These are phyloP conservation scores for Platalea minor DNA, from an alignment of 2,797 vertebrate species.

Conservation along the genomic window DNA sequence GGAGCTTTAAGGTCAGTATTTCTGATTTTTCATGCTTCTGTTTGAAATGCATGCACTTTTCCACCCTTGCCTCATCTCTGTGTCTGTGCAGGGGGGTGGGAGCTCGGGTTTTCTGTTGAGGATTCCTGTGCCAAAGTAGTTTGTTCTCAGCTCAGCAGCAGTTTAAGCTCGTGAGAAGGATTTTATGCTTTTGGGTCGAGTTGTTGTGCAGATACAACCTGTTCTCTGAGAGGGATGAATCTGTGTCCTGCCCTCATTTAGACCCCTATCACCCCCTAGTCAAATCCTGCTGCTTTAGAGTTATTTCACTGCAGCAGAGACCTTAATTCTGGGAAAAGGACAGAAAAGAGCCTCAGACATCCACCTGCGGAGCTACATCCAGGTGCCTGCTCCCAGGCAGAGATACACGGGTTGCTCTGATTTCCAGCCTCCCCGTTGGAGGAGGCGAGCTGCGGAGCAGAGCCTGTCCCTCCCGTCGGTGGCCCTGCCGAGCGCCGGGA, in stretches of 20 bases:
- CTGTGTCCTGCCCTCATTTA: neutral
- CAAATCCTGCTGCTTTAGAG: neutral
- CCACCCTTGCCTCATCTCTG: neutral
- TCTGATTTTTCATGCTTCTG: slow-evolving; percentile 54
- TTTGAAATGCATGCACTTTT: slow-evolving; percentile 71
- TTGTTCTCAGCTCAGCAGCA: neutral
- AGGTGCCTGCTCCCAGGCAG: neutral
- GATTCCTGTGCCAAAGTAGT: neutral
- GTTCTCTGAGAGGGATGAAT: neutral
- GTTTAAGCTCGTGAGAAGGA: accelerated
- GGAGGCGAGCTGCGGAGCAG: neutral
- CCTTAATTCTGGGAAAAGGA: neutral
- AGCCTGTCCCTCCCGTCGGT: neutral
- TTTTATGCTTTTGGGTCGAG: neutral
- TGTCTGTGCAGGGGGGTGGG: neutral
- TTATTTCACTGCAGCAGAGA: neutral
- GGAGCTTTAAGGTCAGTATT: slow-evolving; percentile 99
- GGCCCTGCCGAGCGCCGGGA: neutral
- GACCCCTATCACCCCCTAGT: accelerated
- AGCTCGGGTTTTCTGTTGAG: neutral
- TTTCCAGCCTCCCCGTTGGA: neutral
- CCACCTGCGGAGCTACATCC: accelerated
- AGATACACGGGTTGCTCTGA: neutral
- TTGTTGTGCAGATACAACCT: neutral
- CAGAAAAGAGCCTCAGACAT: accelerated